These are phyloP conservation scores for Ameiurus melas DNA, from an alignment of 2,113 vertebrate species.

Conservation along the genomic window DNA sequence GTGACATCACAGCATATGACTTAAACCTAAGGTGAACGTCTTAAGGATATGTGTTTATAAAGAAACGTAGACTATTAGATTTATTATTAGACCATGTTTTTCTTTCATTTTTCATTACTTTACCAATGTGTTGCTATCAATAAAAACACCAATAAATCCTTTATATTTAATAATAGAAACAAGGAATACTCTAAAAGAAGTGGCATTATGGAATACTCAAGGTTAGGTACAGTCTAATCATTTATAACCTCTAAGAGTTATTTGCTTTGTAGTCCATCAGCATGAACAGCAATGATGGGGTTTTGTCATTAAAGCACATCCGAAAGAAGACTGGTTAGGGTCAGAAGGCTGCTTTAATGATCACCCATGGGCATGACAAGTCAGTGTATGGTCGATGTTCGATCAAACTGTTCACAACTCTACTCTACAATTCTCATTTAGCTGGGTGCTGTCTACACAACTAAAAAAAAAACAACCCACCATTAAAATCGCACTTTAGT, in stretches of 20 bases:
- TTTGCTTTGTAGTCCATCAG: slow-evolving; percentile 1
- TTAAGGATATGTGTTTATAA: neutral
- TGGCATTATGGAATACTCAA: neutral
- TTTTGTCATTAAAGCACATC: slow-evolving; percentile 15
- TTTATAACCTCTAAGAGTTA: slow-evolving; percentile 2
- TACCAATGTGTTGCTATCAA: neutral
- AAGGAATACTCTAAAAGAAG: neutral
- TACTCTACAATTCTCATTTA: neutral
- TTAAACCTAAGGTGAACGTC: neutral
- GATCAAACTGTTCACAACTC: neutral
- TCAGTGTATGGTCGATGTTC: neutral
- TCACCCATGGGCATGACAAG: slow-evolving; percentile 1
- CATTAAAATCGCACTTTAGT: neutral
- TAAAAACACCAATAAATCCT: neutral
- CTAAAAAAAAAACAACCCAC: neutral
- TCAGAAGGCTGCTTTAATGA: slow-evolving; percentile 27
- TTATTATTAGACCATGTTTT: neutral
- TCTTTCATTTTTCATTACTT: neutral
- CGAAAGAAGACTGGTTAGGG: neutral
- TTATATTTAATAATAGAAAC: neutral
- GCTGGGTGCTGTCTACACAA: neutral
- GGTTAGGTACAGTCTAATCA: neutral
- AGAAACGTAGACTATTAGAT: neutral
- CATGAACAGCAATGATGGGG: neutral
- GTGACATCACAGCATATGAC: neutral